phyloP scores from a whole-genome alignment of 2,113 vertebrate species.

The Leptobrachium ailaonicum region DNA sequence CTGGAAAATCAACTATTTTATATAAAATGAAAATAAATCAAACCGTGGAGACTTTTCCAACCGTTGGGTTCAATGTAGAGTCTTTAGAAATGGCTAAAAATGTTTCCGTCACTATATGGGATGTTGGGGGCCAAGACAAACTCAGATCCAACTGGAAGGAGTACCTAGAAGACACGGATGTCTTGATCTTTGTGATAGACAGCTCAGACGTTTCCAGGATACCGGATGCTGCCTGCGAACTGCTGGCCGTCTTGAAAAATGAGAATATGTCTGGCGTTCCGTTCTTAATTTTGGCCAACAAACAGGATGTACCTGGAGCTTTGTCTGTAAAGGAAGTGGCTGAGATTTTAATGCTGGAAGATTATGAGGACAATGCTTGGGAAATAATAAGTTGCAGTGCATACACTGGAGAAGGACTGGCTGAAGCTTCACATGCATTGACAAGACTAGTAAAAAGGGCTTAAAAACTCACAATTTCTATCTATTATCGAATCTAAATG shows the following conservation, averaged over 20 bases:
- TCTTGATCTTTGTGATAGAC: constrained; percentile 82
- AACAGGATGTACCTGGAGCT: constrained; percentile 73
- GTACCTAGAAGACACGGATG: constrained; percentile 73
- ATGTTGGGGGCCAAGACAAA: constrained; percentile 77
- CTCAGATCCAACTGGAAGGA: constrained; percentile 80
- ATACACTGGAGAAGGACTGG: constrained; percentile 69
- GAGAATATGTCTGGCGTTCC: constrained; percentile 69
- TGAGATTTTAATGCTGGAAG: constrained; percentile 57
- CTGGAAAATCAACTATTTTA: constrained; percentile 70
- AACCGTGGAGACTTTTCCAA: constrained; percentile 78
- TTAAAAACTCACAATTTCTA: not conserved
- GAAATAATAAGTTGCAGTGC: constrained; percentile 79
- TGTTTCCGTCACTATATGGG: constrained; percentile 77
- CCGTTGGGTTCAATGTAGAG: constrained; percentile 85
- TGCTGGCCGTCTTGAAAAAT: constrained; percentile 68
- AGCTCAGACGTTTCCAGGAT: constrained; percentile 70
- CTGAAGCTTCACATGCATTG: constrained; percentile 71
- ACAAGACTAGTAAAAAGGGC: constrained; percentile 65
- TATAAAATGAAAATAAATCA: constrained; percentile 70
- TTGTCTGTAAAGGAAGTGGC: constrained; percentile 70
- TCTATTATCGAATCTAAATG: not conserved
- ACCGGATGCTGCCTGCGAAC: constrained; percentile 64
- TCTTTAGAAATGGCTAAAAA: constrained; percentile 70
- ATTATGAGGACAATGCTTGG: constrained; percentile 62
- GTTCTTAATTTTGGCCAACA: constrained; percentile 87